Evolutionary conservation across 2,888 invertebrate species (phyloP).

Genomic region (Eupithecia vulgata): DNA sequence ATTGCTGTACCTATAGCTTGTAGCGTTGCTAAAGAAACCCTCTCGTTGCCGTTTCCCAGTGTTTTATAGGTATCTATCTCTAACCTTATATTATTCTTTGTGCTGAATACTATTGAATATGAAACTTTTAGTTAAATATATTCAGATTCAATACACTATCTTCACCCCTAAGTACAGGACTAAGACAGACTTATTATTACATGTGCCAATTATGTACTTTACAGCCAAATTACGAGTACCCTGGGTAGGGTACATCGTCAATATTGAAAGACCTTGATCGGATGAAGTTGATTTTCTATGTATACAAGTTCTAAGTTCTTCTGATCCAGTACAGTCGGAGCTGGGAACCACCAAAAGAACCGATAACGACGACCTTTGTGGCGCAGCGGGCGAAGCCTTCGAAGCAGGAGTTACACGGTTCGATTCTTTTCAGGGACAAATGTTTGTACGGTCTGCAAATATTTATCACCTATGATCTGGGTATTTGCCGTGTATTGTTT

Average conservation of each 20-base stretch:
- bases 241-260: too few species aligned
- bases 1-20: constrained; percentile 1
- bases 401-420: too few species aligned
- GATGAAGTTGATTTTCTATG: background rate
- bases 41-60: background rate
- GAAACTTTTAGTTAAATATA: background rate
- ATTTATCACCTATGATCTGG: too few species aligned
- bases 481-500: too few species aligned
- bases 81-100: too few species aligned
- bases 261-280: background rate
- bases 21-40: background rate
- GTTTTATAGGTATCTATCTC: background rate
- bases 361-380: background rate
- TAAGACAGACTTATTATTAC: too few species aligned
- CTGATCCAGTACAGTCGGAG: background rate
- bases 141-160: background rate
- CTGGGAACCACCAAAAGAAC: background rate
- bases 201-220: too few species aligned
- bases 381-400: too few species aligned
- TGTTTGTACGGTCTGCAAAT: too few species aligned
- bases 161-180: too few species aligned
- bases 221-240: too few species aligned
- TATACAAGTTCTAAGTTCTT: background rate
- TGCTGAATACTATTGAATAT: background rate
- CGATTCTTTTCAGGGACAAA: too few species aligned